phyloP scores from a whole-genome alignment of 2,888 invertebrate genomes.

The Phania funesta region DNA sequence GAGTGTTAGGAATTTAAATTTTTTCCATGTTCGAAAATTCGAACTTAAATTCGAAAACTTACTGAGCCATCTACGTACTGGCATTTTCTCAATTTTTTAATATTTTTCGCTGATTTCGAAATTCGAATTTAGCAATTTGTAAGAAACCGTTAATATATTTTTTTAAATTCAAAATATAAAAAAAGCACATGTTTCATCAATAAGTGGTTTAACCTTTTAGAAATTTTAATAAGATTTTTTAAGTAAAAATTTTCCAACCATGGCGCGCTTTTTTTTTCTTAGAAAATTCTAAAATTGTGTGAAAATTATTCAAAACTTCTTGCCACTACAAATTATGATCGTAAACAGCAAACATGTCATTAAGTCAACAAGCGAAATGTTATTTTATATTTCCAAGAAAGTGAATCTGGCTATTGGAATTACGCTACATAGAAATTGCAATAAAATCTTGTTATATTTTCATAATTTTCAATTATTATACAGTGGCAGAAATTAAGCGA shows the following conservation, averaged over 20 bases:
- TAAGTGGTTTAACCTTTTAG: no score
- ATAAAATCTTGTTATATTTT: slow-evolving; percentile 26
- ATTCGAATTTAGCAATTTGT: no score
- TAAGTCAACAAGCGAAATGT: slow-evolving; percentile 3
- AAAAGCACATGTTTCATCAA: no score
- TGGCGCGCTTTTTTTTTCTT: not conserved
- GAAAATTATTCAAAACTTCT: not conserved
- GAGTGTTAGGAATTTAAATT: not conserved
- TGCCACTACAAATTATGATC: not conserved
- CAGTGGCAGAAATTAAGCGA: not conserved
- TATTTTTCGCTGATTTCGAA: no score
- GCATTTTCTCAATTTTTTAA: not conserved
- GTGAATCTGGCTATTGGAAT: slow-evolving; percentile 18
- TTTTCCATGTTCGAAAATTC: slow-evolving; percentile 4
- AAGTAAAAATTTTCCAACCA: not conserved
- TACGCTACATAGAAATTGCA: slow-evolving; percentile 10
- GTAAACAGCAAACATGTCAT: not conserved
- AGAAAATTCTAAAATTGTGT: not conserved
- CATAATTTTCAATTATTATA: slow-evolving; percentile 38
- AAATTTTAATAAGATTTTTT: not conserved
- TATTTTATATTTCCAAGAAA: slow-evolving; percentile 29
- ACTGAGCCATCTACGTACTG: not conserved
- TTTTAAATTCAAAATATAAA: no score
- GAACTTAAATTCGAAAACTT: not conserved
- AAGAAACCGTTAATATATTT: no score